Conservation (phyloP, 2,888 invertebrate species). For the Agrochola lota region DNA sequence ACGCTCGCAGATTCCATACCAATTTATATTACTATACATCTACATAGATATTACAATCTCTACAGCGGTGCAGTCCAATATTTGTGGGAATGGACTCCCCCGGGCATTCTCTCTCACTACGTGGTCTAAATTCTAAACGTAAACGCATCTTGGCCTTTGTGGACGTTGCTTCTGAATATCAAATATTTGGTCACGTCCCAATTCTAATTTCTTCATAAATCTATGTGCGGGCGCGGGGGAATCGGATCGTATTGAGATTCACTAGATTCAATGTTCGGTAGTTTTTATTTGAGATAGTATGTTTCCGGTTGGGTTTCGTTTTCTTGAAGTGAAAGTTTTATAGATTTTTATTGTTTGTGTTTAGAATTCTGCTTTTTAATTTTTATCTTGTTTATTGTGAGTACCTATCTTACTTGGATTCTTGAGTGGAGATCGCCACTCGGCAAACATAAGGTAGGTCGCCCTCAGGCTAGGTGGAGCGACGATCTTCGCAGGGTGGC, state of each 20-base stretch:
- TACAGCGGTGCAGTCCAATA: conserved; percentile 82
- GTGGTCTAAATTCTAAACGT: conserved; percentile 78
- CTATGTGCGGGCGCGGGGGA: conserved; percentile 68
- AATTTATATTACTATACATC: conserved; percentile 48
- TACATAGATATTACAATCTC: conserved; percentile 72
- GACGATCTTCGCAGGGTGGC: no score
- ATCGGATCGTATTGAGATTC: conserved; percentile 65
- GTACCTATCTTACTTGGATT: no score
- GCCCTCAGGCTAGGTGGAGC: no score
- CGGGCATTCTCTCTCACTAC: conserved; percentile 77
- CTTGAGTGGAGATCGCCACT: no score
- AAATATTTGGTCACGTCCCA: conserved; percentile 74
- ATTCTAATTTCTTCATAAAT: conserved; percentile 82
- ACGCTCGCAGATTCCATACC: conserved; percentile 35
- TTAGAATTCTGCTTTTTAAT: not conserved
- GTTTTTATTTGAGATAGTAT: conserved; percentile 52
- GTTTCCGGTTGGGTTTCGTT: conserved; percentile 25
- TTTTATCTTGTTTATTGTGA: not conserved
- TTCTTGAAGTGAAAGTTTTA: conserved; percentile 17
- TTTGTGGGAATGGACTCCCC: conserved; percentile 82
- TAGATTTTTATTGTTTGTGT: not conserved
- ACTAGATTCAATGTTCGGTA: conserved; percentile 65
- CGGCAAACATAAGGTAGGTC: no score
- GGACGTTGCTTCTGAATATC: conserved; percentile 74
- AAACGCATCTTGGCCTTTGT: conserved; percentile 75